These are phyloP conservation scores for Synodontis membranacea DNA, from an alignment of 2,113 vertebrate genomes.

Conservation along the genomic window DNA sequence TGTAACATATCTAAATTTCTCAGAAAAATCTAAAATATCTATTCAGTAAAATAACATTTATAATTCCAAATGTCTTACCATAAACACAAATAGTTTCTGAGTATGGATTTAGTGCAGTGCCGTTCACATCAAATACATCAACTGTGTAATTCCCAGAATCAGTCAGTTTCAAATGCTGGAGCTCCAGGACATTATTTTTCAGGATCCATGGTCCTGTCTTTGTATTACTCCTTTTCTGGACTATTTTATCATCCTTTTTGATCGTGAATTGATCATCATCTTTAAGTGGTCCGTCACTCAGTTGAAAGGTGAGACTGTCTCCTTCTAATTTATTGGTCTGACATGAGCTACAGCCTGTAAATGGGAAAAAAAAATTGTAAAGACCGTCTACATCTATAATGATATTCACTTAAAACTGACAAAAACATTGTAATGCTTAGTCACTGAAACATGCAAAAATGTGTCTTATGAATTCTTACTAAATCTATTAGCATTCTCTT, in stretches of 20 bases:
- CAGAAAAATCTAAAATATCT: background rate
- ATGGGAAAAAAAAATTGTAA: background rate
- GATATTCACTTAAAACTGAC: background rate
- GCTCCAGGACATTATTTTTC: background rate
- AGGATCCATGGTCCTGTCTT: background rate
- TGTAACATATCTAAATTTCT: background rate
- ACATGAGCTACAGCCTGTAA: background rate
- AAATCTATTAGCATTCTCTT: too few relatives aligned
- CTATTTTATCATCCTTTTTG: fast-evolving
- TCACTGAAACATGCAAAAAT: too few relatives aligned
- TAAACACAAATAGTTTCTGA: background rate
- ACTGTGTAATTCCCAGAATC: background rate
- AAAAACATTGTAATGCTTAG: too few relatives aligned
- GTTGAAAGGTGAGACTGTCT: background rate
- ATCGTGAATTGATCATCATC: background rate
- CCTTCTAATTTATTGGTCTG: background rate
- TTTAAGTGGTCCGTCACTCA: fast-evolving
- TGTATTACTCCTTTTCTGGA: background rate
- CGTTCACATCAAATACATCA: fast-evolving
- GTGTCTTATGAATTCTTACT: too few relatives aligned
- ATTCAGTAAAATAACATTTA: background rate
- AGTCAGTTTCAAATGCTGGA: fast-evolving
- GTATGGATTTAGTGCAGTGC: fast-evolving
- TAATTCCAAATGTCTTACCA: conserved; percentile 36
- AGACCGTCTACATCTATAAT: background rate